phyloP scores from a whole-genome alignment of 2,113 vertebrate genomes.

The Craseonycteris thonglongyai region DNA sequence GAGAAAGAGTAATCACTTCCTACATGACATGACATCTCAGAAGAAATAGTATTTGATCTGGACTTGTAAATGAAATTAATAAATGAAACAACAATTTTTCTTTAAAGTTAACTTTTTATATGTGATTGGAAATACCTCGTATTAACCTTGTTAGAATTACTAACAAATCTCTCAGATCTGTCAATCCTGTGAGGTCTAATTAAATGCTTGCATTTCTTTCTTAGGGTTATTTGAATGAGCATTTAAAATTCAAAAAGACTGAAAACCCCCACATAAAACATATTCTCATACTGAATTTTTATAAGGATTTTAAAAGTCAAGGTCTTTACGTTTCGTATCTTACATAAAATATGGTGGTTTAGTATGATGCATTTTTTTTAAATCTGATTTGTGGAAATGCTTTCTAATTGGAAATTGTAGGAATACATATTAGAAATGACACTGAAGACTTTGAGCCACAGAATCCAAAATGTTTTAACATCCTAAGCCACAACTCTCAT shows the following conservation, averaged over 20 bases:
- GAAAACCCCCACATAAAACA: not conserved
- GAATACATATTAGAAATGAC: not conserved
- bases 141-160: not conserved
- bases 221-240: not conserved
- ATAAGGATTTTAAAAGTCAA: not conserved
- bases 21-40: not conserved
- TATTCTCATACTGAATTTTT: not conserved
- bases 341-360: not conserved
- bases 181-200: not conserved
- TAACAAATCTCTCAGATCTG: not conserved
- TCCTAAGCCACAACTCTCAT: not conserved
- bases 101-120: not conserved
- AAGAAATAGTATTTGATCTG: not conserved
- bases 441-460: not conserved
- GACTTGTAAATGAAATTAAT: not conserved
- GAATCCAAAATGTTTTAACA: conserved; percentile 2
- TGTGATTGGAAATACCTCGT: not conserved
- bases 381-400: not conserved
- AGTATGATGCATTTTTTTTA: not conserved
- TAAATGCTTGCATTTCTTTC: not conserved
- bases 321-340: not conserved
- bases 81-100: not conserved
- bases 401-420: conserved; percentile 3
- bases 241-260: conserved; percentile 10
- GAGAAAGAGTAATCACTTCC: not conserved